phyloP scores from a whole-genome alignment of 2,888 invertebrate species.

The Holacanthella duospinosa region DNA sequence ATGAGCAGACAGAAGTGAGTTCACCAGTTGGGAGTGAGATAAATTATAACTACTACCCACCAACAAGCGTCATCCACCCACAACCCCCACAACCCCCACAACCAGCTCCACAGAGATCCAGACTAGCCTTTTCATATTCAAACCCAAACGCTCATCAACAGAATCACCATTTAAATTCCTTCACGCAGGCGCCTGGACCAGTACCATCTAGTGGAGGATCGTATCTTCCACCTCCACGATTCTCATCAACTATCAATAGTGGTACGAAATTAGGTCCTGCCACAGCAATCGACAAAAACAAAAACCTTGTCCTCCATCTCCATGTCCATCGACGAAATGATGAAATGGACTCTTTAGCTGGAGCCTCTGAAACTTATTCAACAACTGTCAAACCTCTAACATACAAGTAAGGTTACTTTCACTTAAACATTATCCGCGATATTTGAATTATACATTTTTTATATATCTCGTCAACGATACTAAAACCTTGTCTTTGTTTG shows the following conservation, averaged over 20 bases:
- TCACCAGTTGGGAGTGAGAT: neutral
- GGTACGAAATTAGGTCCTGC: neutral
- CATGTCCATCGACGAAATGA: slow-evolving; percentile 35
- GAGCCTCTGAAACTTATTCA: slow-evolving; percentile 24
- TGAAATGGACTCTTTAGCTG: slow-evolving; percentile 28
- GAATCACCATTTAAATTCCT: neutral
- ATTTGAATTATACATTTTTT: too few relatives aligned
- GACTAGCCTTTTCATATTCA: neutral
- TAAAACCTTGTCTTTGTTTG: neutral
- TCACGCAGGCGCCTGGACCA: neutral
- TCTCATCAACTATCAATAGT: neutral
- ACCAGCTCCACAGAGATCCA: neutral
- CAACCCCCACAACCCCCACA: neutral
- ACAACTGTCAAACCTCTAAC: slow-evolving; percentile 30
- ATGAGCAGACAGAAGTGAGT: slow-evolving; percentile 16
- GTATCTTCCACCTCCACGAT: neutral
- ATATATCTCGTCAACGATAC: too few relatives aligned
- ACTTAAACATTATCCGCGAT: neutral
- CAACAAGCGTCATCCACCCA: slow-evolving; percentile 5
- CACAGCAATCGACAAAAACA: slow-evolving; percentile 19
- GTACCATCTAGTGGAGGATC: neutral
- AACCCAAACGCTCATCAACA: too few relatives aligned
- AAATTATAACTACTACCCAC: neutral
- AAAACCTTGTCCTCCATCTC: slow-evolving; percentile 34
- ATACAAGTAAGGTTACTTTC: slow-evolving; percentile 33